Conservation (phyloP, 2,113 vertebrate genomes). For the Opisthocomus hoazin region DNA sequence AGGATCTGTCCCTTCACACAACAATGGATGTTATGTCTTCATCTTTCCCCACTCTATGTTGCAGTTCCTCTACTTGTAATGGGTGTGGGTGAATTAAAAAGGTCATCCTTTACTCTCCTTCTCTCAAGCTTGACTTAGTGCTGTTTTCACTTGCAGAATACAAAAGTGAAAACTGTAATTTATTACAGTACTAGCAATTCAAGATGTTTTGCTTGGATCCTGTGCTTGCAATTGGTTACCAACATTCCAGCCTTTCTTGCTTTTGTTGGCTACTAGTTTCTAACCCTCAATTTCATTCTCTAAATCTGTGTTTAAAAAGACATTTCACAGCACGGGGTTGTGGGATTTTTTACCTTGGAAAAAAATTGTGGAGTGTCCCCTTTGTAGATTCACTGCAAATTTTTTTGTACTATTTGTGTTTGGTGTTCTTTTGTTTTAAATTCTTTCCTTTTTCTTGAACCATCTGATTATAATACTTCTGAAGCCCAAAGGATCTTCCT, state of each 20-base stretch:
- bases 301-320: slow-evolving; percentile 76
- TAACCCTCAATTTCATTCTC: slow-evolving; percentile 74
- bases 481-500: slow-evolving; percentile 16
- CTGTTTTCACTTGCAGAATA: slow-evolving; percentile 77
- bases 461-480: neutral
- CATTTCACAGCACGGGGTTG: slow-evolving; percentile 66
- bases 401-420: neutral
- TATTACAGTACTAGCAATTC: slow-evolving; percentile 76
- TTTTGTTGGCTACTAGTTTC: slow-evolving; percentile 78
- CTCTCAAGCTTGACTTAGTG: slow-evolving; percentile 66
- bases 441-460: neutral
- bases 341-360: neutral
- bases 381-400: neutral
- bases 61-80: neutral
- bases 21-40: neutral
- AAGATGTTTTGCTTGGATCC: slow-evolving; percentile 80
- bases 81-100: slow-evolving; percentile 48
- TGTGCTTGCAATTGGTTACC: slow-evolving; percentile 61
- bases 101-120: slow-evolving; percentile 56
- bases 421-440: neutral
- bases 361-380: slow-evolving; percentile 25
- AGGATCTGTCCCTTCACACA: neutral
- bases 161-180: slow-evolving; percentile 78
- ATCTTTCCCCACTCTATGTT: neutral
- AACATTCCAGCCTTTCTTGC: slow-evolving; percentile 74